Evolutionary conservation across 2,113 vertebrate genomes (phyloP), one percentile per base, ranked within the genome.

Genomic region (Gadus chalcogrammus): DNA sequence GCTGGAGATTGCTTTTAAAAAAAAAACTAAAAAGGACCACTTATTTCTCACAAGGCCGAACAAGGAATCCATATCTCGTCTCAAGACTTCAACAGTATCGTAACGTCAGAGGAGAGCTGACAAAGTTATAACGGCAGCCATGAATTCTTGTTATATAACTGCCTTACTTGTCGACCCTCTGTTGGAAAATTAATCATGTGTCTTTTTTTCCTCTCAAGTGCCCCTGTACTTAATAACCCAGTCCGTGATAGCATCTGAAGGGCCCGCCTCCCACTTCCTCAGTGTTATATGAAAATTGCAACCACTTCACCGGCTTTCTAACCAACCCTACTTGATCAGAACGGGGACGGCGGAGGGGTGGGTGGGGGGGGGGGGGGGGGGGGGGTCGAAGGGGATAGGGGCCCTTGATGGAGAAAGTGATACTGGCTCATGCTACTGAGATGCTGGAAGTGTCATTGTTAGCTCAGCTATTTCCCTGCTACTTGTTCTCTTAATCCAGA

Each of bases 211-310:
- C 67, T 75, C 79, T 74, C 38, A 75, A 68, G 74, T 79, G 79
- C 22, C 35, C 24, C 63, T 20, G 65, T 67, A 79, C 77, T 86
- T 88, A 77, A 90, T 88, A 87, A 87, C 77, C 64, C 71, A 27
- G 67, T 53, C 65, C 67, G 67, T 73, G 82, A 90, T 87, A 85
- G 55, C 74, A 88, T 87, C 79, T 82, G 68, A 78, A 80, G 69
- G n/a, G 9, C 55, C 16, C 16, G 15, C 55, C 55, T 58, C 55
- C 55, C 55, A 5, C 56, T 76, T 84, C 87, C 85, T 73, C 81
- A 79, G 63, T 38, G 73, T 79, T 82, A 78, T 69, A 81, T 83
- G 70, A 79, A 83, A 87, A 89, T 83, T 52, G 70, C 73, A 76
- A 60, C 76, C 79, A 75, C 81, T 87, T 83, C 78, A 87, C 69